Base-by-base conservation (phyloP, 2,113 vertebrate species). In the Syngnathus floridae region DNA sequence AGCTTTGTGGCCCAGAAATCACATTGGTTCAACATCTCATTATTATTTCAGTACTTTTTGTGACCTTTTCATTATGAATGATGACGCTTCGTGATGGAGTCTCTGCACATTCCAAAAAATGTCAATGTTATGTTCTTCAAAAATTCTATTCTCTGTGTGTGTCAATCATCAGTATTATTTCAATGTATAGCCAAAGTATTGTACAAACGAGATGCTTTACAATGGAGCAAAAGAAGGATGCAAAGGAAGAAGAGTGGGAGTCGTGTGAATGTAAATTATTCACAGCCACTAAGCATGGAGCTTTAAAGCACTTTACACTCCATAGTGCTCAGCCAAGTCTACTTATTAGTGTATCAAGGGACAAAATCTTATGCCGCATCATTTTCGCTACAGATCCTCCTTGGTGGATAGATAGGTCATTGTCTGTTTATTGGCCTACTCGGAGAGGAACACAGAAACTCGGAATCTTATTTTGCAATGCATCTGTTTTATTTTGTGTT, bases 251-350 rank as follows among this genome's bases (percentile, higher is more conserved):
- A 43, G 40, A 14, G 22, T 43, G 19, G n/a, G n/a, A 61, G 59
- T 10, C 40, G 26, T 40, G 26, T 61, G 5, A 36, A 43, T 61
- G 19, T 61, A 61, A 61, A 61, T 61, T 43, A 61, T 61, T 61
- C 58, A 61, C 11, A 61, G 38, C 38, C 13, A 19, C 36, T 61
- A 38, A 61, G 38, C 38, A 58, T 40, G 41, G 57, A 38, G 45
- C n/a, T 62, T 62, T 62, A 46, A 46, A 63, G 62, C 26, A 31
- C 26, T 31, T 31, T 49, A 19, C 16, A 63, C 26, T 49, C 62
- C 16, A 49, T 21, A 31, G 62, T 46, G 14, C 41, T 62, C 41
- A 62, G 60, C 60, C 41, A 35, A 62, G 61, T 31, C 22, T 62
- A 14, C 16, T 16, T 46, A 14, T 46, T 48, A 11, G 9, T 38